These are phyloP conservation scores for Myotis myotis DNA, from an alignment of 2,797 vertebrate species.

Conservation along the genomic window DNA sequence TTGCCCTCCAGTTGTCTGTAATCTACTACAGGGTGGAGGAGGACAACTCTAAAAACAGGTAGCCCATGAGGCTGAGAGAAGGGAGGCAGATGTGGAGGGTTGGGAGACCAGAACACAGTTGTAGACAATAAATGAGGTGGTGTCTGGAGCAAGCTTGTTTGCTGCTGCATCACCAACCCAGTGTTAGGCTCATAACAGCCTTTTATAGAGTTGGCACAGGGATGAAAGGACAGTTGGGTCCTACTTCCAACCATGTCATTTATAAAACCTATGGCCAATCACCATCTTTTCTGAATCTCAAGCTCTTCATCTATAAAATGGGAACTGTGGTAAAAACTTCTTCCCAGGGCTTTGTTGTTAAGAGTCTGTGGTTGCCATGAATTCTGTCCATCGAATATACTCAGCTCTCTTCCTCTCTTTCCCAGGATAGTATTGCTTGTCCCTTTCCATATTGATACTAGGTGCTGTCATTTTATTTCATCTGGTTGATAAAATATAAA, in stretches of 20 bases:
- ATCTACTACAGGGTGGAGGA: background rate
- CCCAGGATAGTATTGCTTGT: background rate
- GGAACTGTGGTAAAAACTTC: background rate
- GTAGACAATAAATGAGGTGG: background rate
- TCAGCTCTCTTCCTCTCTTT: background rate
- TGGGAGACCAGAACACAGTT: background rate
- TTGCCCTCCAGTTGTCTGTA: background rate
- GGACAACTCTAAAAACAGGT: background rate
- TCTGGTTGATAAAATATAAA: background rate
- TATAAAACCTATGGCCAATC: background rate
- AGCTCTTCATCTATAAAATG: background rate
- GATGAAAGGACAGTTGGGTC: background rate
- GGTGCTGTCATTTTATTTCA: background rate
- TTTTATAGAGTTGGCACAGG: background rate
- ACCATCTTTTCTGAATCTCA: background rate
- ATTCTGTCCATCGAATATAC: background rate
- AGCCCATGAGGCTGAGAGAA: background rate
- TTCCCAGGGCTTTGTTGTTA: background rate
- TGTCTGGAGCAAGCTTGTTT: background rate
- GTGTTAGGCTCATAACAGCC: background rate
- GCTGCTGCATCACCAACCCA: background rate
- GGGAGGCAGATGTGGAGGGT: background rate
- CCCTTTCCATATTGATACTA: background rate
- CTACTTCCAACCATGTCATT: background rate
- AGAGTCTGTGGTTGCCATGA: background rate